Conservation (phyloP, 2,888 invertebrate species). For the Muschampia plurimacula region DNA sequence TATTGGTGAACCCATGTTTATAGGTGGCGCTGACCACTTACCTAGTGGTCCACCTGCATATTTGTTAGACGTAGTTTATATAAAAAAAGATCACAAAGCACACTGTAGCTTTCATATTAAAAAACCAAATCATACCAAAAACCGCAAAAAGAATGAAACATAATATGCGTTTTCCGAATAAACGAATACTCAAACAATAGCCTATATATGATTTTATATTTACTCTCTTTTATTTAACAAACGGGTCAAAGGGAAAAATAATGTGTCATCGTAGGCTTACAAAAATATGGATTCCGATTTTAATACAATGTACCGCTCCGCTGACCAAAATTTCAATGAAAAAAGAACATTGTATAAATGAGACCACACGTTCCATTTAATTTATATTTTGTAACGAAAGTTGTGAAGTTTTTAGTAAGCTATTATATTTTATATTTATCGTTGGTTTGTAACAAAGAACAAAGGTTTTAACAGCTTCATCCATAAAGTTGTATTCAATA, state of each 20-base stretch:
- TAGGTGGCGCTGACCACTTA: too few species aligned
- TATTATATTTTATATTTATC: not conserved
- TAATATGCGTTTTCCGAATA: not conserved
- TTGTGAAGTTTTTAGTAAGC: not conserved
- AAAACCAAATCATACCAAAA: not conserved
- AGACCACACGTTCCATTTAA: constrained; percentile 14
- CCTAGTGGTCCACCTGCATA: too few species aligned
- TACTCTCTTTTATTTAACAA: constrained; percentile 5
- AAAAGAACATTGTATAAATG: constrained; percentile 5
- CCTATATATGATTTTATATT: not conserved
- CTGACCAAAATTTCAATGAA: constrained; percentile 9
- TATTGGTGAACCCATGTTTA: too few species aligned
- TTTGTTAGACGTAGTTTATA: too few species aligned
- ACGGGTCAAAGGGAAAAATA: constrained; percentile 14
- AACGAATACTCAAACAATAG: not conserved
- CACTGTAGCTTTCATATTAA: too few species aligned
- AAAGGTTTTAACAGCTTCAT: too few species aligned
- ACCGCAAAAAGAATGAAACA: not conserved
- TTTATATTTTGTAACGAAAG: constrained; percentile 2
- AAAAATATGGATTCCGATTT: constrained; percentile 24
- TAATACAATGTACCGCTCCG: constrained; percentile 18
- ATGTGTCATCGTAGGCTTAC: constrained; percentile 11
- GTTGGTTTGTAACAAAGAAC: too few species aligned
- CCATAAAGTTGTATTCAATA: too few species aligned
- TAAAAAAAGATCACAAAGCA: too few species aligned